Evolutionary conservation across 1,140 invertebrate genomes (phyloP).

Genomic region (Myzus persicae): DNA sequence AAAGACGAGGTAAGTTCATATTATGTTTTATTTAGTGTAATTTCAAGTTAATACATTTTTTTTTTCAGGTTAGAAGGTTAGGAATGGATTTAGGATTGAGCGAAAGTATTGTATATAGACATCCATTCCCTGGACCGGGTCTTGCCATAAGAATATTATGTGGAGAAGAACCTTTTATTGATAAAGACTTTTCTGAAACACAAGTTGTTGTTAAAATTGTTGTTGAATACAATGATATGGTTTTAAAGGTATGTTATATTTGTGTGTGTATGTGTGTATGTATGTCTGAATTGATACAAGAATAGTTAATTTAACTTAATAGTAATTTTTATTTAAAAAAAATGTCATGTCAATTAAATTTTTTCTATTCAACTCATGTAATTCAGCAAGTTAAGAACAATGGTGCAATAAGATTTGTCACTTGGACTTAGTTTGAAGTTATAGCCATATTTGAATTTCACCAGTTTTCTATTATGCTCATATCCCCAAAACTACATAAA

Average conservation of each 20-base stretch:
- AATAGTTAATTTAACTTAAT: neutral
- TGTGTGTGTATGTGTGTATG: neutral
- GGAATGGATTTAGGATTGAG: conserved; percentile 92
- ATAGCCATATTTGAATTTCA: too few relatives aligned
- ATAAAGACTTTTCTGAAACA: conserved; percentile 94
- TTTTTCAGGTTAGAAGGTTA: conserved; percentile 69
- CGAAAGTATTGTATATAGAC: conserved; percentile 85
- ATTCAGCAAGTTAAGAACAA: too few relatives aligned
- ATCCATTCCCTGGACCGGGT: conserved; percentile 97
- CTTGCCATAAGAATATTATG: conserved; percentile 95
- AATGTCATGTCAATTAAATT: too few relatives aligned
- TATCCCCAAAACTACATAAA: too few relatives aligned
- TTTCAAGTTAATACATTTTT: neutral
- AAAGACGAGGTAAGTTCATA: conserved; percentile 90
- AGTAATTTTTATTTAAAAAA: neutral
- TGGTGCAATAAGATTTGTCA: too few relatives aligned
- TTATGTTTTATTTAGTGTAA: neutral
- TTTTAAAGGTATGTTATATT: conserved; percentile 77
- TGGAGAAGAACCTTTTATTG: conserved; percentile 94
- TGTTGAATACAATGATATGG: conserved; percentile 89
- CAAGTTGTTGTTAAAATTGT: conserved; percentile 93
- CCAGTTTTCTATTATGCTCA: too few relatives aligned
- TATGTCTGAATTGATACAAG: neutral
- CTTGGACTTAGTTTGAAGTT: too few relatives aligned
- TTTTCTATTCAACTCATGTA: too few relatives aligned